Base-by-base conservation (phyloP, 1,140 invertebrate species). In the Lerema accius region DNA sequence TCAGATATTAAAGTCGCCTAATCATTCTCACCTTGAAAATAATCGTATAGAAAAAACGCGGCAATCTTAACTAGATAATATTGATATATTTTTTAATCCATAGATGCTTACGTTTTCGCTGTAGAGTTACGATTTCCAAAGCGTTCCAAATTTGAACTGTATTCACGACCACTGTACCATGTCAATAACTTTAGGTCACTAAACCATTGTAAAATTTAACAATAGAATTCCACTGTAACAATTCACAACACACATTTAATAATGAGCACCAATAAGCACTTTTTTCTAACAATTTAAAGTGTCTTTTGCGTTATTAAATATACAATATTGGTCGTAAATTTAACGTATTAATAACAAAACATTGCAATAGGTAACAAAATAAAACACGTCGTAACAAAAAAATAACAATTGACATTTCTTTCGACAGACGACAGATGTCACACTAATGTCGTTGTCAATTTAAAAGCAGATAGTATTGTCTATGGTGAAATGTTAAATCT, bases 21-120 rank as follows among this genome's bases (percentile, higher is more conserved):
- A 51, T 51, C 49, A 51, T 51, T 51, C 32, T 51, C 49, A 51
- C 49, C 49, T 51, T 51, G 49, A 13, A 39, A 51, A 6, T 17
- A 49, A 14, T n/a, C 26, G 11, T 14, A 13, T 19, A 39, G n/a
- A 4, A 50, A 50, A 16, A 50, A 37, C 48, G 28, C 15, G 48
- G 14, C 13, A 35, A 49, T n/a, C 4, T 10, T 14, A 3, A 17
- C 15, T n/a, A 13, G 7, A 50, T 35, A 35, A 14, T 50, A 1
- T 17, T 11, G 16, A n/a, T 39, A 11, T 15, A 9, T 19, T 19
- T 16, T 19, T n/a, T 39, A 39, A 26, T 13, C 19, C 19, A 48
- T 28, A 13, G 15, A n/a, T 28, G 19, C 45, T 48, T 48, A 48
- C 45, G 9, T 19, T 19, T 45, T 26, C 11, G 35, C 39, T 13